phyloP scores from a whole-genome alignment of 2,797 vertebrate genomes.

The Spinus olivaceus region DNA sequence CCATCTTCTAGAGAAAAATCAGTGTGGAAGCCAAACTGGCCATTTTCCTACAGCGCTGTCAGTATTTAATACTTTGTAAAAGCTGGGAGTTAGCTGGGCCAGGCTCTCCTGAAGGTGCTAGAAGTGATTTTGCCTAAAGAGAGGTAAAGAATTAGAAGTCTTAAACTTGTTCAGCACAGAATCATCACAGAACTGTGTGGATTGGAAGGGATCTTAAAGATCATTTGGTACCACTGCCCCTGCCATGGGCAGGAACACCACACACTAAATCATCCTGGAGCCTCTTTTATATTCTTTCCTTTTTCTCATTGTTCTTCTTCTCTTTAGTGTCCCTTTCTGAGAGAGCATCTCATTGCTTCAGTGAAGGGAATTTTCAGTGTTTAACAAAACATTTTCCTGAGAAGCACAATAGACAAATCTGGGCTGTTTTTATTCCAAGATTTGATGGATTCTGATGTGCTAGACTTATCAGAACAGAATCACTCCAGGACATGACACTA shows the following conservation, averaged over 20 bases:
- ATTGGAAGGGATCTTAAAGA: neutral
- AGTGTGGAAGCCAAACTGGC: neutral
- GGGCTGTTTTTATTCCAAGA: slow-evolving; percentile 14
- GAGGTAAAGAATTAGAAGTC: neutral
- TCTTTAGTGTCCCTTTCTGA: neutral
- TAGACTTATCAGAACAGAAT: slow-evolving; percentile 28
- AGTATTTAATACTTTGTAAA: neutral
- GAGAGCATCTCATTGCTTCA: neutral
- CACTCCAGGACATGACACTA: slow-evolving; percentile 31
- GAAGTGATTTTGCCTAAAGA: neutral
- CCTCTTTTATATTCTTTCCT: neutral
- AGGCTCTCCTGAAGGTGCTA: neutral
- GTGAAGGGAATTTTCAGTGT: neutral
- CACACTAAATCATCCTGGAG: neutral
- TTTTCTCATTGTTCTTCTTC: neutral
- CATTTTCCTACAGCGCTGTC: neutral
- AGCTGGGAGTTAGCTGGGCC: neutral
- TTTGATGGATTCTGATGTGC: slow-evolving; percentile 18
- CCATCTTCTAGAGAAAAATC: neutral
- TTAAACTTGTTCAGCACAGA: neutral
- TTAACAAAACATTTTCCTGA: slow-evolving; percentile 3
- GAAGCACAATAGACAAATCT: neutral
- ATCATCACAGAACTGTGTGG: neutral
- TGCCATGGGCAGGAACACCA: neutral
- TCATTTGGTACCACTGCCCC: neutral